Evolutionary conservation across 1,140 invertebrate species (phyloP).

Genomic region (Diabrotica undecimpunctata): DNA sequence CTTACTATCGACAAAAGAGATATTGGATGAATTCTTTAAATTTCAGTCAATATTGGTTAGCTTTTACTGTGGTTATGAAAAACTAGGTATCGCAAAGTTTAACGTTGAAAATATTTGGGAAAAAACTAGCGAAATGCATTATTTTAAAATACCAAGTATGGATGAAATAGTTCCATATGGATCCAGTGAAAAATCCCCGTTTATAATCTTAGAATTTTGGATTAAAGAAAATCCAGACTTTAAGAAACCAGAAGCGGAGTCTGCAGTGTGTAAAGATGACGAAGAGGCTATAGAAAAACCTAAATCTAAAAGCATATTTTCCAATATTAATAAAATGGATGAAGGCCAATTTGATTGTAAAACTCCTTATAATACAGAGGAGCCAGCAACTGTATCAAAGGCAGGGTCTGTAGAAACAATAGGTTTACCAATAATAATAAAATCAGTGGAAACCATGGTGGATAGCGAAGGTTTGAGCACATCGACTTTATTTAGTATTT

Average conservation of each 20-base stretch:
- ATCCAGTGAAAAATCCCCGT: constrained; percentile 22
- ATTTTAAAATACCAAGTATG: constrained; percentile 33
- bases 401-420: constrained; percentile 30
- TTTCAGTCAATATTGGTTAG: constrained; percentile 33
- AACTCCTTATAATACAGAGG: neutral
- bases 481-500: constrained; percentile 16
- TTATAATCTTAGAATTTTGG: constrained; percentile 24
- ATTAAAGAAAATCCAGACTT: constrained; percentile 7
- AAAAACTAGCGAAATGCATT: constrained; percentile 20
- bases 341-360: neutral
- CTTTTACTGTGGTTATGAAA: constrained; percentile 34
- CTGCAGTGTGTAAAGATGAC: neutral
- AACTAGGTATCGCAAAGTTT: constrained; percentile 34
- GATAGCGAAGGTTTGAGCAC: constrained; percentile 25
- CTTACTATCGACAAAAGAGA: constrained; percentile 31
- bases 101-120: constrained; percentile 28
- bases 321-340: constrained; percentile 7
- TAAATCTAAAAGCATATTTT: constrained; percentile 12
- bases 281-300: constrained; percentile 14
- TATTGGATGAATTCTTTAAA: constrained; percentile 35
- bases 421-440: constrained; percentile 14
- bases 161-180: constrained; percentile 31
- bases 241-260: neutral
- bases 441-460: constrained; percentile 28
- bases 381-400: neutral